Base-by-base conservation (phyloP, 1,140 invertebrate species). In the Oreohelix idahoensis region DNA sequence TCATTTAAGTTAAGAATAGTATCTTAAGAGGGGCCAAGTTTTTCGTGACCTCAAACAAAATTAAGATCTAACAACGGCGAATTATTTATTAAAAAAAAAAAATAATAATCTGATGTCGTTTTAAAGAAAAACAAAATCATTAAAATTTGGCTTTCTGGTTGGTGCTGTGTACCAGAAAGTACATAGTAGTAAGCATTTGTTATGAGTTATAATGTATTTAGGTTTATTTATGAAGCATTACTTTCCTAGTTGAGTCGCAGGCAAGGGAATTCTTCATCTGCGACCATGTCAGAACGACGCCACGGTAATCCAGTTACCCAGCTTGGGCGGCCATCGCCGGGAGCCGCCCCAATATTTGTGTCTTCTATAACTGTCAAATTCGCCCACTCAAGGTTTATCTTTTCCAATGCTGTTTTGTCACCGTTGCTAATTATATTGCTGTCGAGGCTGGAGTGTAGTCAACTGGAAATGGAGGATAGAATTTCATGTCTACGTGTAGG, bases 331-430 rank as follows among this genome's bases (percentile, higher is more conserved):
- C 71, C 71, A 45, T 73, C 23, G 71, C 36, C 20, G 71, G 45
- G 75, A 77, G 75, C 39, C 75, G 49, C 45, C 26, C 45, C 49
- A 51, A 77, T 77, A 77, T 77, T 77, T 77, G 75, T 53, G 75
- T 77, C 75, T 77, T 77, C 75, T 45, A 77, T 77, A 77, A 77
- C 75, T 77, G 75, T 77, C 75, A 77, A 53, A 53, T 53, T 45
- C 38, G 42, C 75, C 17, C 42, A 29, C 42, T 26, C 75, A 0
- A 20, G 75, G 75, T 77, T 77, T 77, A 77, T 77, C 75, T 77
- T 77, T 53, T 51, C 75, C 49, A 53, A 36, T 49, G 75, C 49
- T 51, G 75, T 49, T 77, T 77, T 77, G 75, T 77, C 75, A 49
- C 75, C 75, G 75, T 53, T 49, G 75, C 75, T 77, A 77, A 77